Conservation (phyloP, 1,140 invertebrate species). For the Microplitis mediator region DNA sequence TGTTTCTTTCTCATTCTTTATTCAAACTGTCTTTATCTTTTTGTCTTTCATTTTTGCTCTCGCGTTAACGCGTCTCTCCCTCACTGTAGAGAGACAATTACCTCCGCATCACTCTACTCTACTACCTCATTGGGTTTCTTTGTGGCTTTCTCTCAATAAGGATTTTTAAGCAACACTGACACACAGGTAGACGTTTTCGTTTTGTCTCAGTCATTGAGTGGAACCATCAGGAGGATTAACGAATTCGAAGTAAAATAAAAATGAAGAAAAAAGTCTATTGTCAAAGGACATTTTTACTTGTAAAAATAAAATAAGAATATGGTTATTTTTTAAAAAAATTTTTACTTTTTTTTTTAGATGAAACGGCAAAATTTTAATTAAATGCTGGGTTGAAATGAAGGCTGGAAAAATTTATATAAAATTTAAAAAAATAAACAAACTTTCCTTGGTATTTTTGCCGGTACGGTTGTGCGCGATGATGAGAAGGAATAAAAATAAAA, state of each 20-base stretch:
- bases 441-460: no score
- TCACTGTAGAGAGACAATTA: not conserved
- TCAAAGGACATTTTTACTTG: no score
- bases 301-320: no score
- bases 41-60: not conserved
- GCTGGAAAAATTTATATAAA: no score
- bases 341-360: no score
- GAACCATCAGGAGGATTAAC: not conserved
- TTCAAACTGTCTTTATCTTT: not conserved
- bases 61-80: not conserved
- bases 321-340: no score
- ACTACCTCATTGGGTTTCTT: slow-evolving; percentile 6
- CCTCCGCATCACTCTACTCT: slow-evolving; percentile 1
- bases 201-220: not conserved
- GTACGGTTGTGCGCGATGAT: no score
- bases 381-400: no score
- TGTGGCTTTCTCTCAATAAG: slow-evolving; percentile 17
- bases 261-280: no score
- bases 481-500: no score
- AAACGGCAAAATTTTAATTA: no score
- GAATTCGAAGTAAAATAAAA: not conserved
- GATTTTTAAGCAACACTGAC: not conserved
- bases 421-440: no score
- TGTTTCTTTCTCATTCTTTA: not conserved
- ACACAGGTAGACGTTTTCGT: slow-evolving; percentile 10